Evolutionary conservation across 2,888 invertebrate species (phyloP).

Genomic region (Ophion ventricosus): DNA sequence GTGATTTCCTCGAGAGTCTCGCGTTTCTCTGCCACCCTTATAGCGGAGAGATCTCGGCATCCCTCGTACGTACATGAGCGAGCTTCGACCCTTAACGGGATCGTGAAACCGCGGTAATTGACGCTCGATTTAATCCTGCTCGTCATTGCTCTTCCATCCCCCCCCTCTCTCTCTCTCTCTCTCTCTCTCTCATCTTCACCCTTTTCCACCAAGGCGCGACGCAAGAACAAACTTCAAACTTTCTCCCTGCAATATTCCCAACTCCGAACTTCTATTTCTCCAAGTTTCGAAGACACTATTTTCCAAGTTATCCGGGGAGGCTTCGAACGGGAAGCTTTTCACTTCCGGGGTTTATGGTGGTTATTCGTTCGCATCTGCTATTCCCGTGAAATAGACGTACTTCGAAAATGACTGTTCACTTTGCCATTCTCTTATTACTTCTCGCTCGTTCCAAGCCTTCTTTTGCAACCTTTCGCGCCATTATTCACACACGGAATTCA

Average conservation of each 20-base stretch:
- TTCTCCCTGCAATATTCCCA: slow-evolving; percentile 50
- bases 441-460: slow-evolving; percentile 18
- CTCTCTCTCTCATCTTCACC: slow-evolving; percentile 10
- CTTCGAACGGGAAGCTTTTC: slow-evolving; percentile 44
- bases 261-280: slow-evolving; percentile 30
- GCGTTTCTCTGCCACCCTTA: slow-evolving; percentile 21
- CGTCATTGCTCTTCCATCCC: slow-evolving; percentile 60
- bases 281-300: slow-evolving; percentile 48
- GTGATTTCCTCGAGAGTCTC: slow-evolving; percentile 32
- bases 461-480: neutral
- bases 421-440: slow-evolving; percentile 38
- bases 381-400: slow-evolving; percentile 32
- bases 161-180: neutral
- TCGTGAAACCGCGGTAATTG: slow-evolving; percentile 73
- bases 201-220: slow-evolving; percentile 19
- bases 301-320: slow-evolving; percentile 46
- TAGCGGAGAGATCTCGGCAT: neutral
- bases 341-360: slow-evolving; percentile 47
- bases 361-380: slow-evolving; percentile 44
- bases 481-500: slow-evolving; percentile 44
- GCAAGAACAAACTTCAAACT: slow-evolving; percentile 39
- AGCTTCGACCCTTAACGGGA: slow-evolving; percentile 54
- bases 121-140: slow-evolving; percentile 77
- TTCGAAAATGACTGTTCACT: slow-evolving; percentile 40
- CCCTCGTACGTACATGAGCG: slow-evolving; percentile 26